Percentiles rank a stretch among this genome's conserved stretches.
Conservation (phyloP, 2,797 vertebrate genomes). For the Cryptoblepharus egeriae region DNA sequence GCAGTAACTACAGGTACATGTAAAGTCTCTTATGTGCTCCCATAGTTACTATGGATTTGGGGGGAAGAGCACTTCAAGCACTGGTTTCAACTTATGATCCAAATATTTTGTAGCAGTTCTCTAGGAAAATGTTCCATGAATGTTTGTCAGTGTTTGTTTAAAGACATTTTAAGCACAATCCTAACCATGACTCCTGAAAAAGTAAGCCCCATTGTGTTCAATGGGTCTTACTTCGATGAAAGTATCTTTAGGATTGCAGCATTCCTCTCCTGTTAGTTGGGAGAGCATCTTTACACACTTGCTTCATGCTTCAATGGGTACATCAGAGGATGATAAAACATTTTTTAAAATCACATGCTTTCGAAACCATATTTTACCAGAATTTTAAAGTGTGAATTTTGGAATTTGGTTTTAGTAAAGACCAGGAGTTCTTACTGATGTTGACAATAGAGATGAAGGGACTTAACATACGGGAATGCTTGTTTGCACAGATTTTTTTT, state of each 20-base stretch:
- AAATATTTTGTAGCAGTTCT: neutral
- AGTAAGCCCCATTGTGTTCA: too few relatives aligned
- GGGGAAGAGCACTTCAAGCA: neutral
- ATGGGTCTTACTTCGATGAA: too few relatives aligned
- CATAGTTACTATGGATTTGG: too few relatives aligned
- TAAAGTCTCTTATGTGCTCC: too few relatives aligned
- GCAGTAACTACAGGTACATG: too few relatives aligned
- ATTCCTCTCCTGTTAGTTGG: neutral
- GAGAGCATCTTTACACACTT: neutral
- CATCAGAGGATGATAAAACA: neutral
- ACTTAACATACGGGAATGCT: neutral
- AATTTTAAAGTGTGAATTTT: neutral
- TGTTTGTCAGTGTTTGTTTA: neutral
- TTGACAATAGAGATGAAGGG: constrained; percentile 13
- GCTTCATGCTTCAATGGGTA: neutral
- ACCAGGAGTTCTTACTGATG: neutral
- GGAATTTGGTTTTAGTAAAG: neutral
- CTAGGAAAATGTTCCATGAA: neutral
- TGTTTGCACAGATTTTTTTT: constrained; percentile 2
- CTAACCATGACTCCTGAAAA: too few relatives aligned
- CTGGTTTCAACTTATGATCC: neutral
- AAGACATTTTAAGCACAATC: too few relatives aligned
- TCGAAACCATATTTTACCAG: neutral
- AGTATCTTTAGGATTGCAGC: too few relatives aligned
- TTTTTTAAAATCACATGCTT: neutral